Evolutionary conservation across 1,140 invertebrate genomes (phyloP), one percentile per base, ranked within the genome.

Genomic region (Calephelis nemesis): DNA sequence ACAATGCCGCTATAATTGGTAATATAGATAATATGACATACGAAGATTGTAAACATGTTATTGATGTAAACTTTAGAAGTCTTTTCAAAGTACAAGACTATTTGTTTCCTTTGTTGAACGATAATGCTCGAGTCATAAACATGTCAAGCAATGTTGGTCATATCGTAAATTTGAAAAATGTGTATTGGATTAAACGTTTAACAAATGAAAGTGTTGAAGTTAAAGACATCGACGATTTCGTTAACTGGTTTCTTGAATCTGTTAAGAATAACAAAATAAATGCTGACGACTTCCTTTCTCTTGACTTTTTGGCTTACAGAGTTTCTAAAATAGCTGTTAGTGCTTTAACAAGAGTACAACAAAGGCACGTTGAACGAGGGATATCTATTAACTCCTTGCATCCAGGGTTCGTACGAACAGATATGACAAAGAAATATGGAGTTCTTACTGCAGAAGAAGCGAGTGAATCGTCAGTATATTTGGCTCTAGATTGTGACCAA

Each of bases 1-100:
- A 97, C 81, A 97, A 97, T 92, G 96, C 96, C 65, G 96, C 93
- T 10, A 13, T 70, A 0, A 96, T 94, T 39, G 95, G 93, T 75
- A 94, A 93, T 66, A 92, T 94, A 11, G 11, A 58, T 58, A 40
- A 12, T 39, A 39, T 6, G 8, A 60, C 30, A 39, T 40, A 2
- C 0, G 54, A 60, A 42, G 45, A 67, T 15, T 62, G 60, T 10
- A 47, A 64, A 69, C n/a, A 50, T 13, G 75, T 77, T 0, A 65
- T 77, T 0, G 48, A 77, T 30, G 63, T 72, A 8, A 74, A 76
- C 49, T 76, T 72, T 40, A 70, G 42, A 40, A 73, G 72, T n/a
- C 62, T 70, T 45, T 62, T 72, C 9, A 70, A 13, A 19, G 39
- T 74, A 0, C 68, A 74, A 71, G 39, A 76, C 47, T 69, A 76